Evolutionary conservation across 2,797 vertebrate genomes (phyloP).

Genomic region (Sardinella longiceps): DNA sequence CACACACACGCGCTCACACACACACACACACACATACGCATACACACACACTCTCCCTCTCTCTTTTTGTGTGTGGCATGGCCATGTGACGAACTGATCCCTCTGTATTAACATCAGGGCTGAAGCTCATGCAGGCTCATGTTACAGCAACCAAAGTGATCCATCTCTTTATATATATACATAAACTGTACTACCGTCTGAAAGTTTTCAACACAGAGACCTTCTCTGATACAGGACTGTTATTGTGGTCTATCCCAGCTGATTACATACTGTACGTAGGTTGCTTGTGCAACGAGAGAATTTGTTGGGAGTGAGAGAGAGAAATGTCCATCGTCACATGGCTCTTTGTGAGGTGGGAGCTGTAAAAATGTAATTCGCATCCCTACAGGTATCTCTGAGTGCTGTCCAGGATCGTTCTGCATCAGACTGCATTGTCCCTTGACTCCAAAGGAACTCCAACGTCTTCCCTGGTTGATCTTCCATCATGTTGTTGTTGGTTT

Average conservation of each 20-base stretch:
- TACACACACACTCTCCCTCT: background rate
- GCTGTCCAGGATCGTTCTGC: slow-evolving; percentile 20
- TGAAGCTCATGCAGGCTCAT: slow-evolving; percentile 31
- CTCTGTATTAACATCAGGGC: slow-evolving; percentile 24
- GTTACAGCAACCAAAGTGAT: slow-evolving; percentile 33
- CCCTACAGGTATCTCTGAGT: slow-evolving; percentile 58
- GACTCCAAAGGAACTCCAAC: background rate
- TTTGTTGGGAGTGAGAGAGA: background rate
- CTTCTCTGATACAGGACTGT: background rate
- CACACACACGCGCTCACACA: background rate
- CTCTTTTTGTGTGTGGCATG: background rate
- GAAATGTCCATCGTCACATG: background rate
- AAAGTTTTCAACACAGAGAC: background rate
- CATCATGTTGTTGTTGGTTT: slow-evolving; percentile 54
- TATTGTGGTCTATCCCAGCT: background rate
- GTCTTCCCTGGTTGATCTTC: background rate
- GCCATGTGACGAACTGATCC: slow-evolving; percentile 26
- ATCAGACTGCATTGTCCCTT: background rate
- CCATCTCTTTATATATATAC: background rate
- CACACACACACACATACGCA: background rate
- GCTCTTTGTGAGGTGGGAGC: background rate
- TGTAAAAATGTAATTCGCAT: background rate
- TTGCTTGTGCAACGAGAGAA: background rate
- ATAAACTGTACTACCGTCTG: background rate
- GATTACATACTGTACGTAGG: no score